Conservation (phyloP, 2,113 vertebrate genomes). For the Sialia sialis region DNA sequence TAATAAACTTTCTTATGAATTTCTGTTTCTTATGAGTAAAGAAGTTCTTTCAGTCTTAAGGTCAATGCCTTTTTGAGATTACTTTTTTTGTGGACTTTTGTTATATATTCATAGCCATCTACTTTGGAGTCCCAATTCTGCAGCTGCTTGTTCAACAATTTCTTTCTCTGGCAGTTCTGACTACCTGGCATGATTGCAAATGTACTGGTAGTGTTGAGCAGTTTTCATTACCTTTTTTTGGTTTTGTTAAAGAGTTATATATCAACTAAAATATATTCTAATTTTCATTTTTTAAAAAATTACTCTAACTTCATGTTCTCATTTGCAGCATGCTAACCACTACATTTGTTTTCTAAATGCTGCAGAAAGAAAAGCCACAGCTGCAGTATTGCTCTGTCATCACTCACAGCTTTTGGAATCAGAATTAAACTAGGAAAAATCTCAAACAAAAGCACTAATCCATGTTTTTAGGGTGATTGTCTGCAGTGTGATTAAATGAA, state of each 20-base stretch:
- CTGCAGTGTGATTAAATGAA: background rate
- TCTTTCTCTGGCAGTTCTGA: background rate
- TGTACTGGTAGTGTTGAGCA: background rate
- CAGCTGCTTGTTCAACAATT: background rate
- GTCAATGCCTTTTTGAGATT: background rate
- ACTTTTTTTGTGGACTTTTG: background rate
- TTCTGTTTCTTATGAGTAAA: background rate
- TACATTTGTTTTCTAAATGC: background rate
- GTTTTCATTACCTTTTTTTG: background rate
- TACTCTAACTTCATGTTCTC: background rate
- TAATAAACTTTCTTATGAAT: background rate
- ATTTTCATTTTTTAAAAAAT: background rate
- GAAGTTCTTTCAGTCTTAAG: background rate
- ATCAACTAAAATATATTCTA: background rate
- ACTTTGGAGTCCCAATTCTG: background rate
- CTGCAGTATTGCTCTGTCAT: constrained; percentile 47
- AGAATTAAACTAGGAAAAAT: constrained; percentile 9
- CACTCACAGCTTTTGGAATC: background rate
- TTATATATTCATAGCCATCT: background rate
- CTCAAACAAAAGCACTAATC: constrained; percentile 21
- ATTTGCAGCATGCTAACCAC: background rate
- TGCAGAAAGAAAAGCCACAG: constrained; percentile 22
- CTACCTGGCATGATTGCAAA: background rate
- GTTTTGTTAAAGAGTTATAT: background rate
- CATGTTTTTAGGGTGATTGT: background rate